phyloP scores from a whole-genome alignment of 2,113 vertebrate genomes.

The Cygnus atratus region DNA sequence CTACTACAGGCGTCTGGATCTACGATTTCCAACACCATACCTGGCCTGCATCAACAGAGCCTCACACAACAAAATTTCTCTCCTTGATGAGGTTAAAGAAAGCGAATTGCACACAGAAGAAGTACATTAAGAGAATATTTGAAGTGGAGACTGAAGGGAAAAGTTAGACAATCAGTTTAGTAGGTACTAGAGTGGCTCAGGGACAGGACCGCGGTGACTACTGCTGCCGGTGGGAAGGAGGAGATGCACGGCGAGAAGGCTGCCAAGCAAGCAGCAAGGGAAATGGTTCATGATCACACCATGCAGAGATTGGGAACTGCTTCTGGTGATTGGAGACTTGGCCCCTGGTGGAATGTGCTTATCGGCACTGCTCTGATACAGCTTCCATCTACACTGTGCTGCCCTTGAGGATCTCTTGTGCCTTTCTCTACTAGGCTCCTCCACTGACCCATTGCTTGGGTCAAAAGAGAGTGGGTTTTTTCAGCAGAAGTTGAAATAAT shows the following conservation, averaged over 20 bases:
- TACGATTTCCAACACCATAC: background rate
- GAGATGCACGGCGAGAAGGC: background rate
- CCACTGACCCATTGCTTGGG: background rate
- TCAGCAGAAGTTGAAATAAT: background rate
- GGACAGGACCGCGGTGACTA: background rate
- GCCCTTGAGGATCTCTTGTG: background rate
- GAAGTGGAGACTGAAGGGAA: background rate
- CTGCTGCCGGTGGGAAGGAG: background rate
- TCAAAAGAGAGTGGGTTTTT: background rate
- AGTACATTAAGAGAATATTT: background rate
- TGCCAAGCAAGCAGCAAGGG: background rate
- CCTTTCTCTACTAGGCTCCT: background rate
- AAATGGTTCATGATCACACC: background rate
- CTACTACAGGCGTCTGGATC: fast-evolving
- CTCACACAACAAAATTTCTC: background rate
- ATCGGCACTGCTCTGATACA: background rate
- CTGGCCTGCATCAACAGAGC: background rate
- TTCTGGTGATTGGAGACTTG: background rate
- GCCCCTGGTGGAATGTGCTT: background rate
- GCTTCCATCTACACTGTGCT: background rate
- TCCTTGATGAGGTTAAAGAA: background rate
- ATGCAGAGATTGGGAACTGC: background rate
- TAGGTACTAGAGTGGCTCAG: background rate
- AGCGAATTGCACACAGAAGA: background rate
- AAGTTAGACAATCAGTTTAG: background rate